Conservation (phyloP, 2,888 invertebrate species). For the Drosophila yooni region DNA sequence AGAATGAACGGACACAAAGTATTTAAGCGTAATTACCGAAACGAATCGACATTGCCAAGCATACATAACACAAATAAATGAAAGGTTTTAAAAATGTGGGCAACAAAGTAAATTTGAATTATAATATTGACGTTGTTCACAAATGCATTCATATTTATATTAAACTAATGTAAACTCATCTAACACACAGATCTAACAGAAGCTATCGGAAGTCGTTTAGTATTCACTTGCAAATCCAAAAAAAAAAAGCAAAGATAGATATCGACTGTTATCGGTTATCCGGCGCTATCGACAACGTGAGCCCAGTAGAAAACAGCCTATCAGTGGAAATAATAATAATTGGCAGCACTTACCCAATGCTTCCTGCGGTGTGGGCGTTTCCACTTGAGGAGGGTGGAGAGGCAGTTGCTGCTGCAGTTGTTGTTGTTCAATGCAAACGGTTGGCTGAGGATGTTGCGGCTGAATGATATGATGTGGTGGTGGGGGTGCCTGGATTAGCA, state of each 20-base stretch:
- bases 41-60: constrained; percentile 19
- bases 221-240: constrained; percentile 7
- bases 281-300: constrained; percentile 15
- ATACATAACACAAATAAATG: neutral
- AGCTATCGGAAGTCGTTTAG: constrained; percentile 16
- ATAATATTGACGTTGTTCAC: neutral
- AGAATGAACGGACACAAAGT: constrained; percentile 10
- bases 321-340: constrained; percentile 20
- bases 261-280: constrained; percentile 16
- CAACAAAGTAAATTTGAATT: neutral
- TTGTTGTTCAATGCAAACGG: constrained; percentile 56
- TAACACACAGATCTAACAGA: constrained; percentile 7
- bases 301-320: constrained; percentile 12
- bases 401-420: constrained; percentile 28
- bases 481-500: constrained; percentile 58
- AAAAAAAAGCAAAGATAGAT: neutral
- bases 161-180: neutral
- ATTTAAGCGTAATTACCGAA: constrained; percentile 12
- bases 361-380: constrained; percentile 65
- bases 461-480: constrained; percentile 70
- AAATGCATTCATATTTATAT: neutral
- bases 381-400: constrained; percentile 43
- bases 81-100: neutral
- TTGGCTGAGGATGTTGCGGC: constrained; percentile 41
- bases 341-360: constrained; percentile 55